A percentile compares a stretch with the other conserved stretches of the same genome.
Conservation (phyloP, 2,797 vertebrate species). For the Tolypeutes matacus region DNA sequence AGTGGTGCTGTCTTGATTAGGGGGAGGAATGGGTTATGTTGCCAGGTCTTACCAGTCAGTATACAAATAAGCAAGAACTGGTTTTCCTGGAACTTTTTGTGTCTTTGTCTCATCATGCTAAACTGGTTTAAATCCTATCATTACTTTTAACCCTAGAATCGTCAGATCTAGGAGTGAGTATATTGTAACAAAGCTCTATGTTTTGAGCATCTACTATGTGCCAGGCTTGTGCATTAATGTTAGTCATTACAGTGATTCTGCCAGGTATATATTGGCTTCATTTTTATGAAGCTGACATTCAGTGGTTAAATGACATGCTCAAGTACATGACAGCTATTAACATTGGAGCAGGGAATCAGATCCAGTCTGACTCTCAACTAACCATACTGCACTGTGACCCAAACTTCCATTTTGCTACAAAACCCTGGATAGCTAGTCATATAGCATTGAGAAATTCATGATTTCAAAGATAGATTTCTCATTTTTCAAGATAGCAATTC, state of each 20-base stretch:
- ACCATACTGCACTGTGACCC: not conserved
- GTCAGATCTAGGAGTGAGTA: not conserved
- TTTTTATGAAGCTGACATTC: not conserved
- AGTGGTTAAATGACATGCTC: not conserved
- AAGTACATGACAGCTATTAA: not conserved
- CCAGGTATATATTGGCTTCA: not conserved
- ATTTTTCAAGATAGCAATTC: not conserved
- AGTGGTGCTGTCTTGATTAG: constrained; percentile 11
- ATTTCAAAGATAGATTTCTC: not conserved
- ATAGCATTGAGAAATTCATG: not conserved
- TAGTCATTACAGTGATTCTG: not conserved
- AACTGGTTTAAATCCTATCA: constrained; percentile 23
- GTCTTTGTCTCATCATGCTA: not conserved
- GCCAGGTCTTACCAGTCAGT: not conserved
- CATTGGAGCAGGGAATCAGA: not conserved
- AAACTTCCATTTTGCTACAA: constrained; percentile 3
- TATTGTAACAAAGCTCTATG: not conserved
- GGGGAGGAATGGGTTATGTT: not conserved
- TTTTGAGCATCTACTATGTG: not conserved
- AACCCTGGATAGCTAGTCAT: not conserved
- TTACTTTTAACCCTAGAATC: not conserved
- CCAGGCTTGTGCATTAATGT: not conserved
- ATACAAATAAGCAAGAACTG: not conserved
- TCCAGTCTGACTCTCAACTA: not conserved
- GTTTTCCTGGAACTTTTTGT: constrained; percentile 31